Base-by-base conservation (phyloP, 2,113 vertebrate species). In the Ctenodactylus gundi region DNA sequence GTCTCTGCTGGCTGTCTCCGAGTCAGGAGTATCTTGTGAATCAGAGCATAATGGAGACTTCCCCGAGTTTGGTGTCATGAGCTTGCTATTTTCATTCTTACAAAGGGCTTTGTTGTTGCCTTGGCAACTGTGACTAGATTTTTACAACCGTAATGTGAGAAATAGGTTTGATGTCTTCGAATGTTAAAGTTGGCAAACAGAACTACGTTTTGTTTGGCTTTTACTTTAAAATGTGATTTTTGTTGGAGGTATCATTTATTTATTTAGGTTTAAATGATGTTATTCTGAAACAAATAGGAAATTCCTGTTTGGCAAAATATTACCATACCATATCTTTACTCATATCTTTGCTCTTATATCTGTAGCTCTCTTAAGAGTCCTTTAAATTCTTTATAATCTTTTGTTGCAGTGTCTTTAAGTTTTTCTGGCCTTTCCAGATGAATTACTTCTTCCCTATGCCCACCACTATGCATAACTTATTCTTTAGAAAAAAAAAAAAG, bases 121-220 rank as follows among this genome's bases (percentile, higher is more conserved):
- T 88, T 82, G 60, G 91, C 68, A 94, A 85, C 75, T 68, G 55
- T 49, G n/a, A 36, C 25, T 60, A 49, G 76, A 6, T 83, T 95
- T 96, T 88, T 46, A 93, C 57, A 94, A 75, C 84, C 70, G 2
- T 73, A 39, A 57, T 78, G 73, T 34, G 75, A 80, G 55, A 94
- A 88, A 60, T 75, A 84, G 58, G 67, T 85, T 76, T 90, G 68
- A 77, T 60, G 75, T 68, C 67, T 77, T 94, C 92, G 64, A 72
- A 53, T 88, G 72, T 85, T 60, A 72, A 87, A 90, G 44, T 51
- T 46, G 27, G 49, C 76, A 84, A 18, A 36, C 39, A 46, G n/a
- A 80, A 31, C 39, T 72, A 7, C 7, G 29, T 20, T 44, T 78
- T 55, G 68, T 85, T 65, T 85, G 36, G 25, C 70, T 89, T 85